Evolutionary conservation across 30 jellyfish, hydroid and myxozoan genomes (phyloP).

Genomic region (Clytia hemisphaerica): DNA sequence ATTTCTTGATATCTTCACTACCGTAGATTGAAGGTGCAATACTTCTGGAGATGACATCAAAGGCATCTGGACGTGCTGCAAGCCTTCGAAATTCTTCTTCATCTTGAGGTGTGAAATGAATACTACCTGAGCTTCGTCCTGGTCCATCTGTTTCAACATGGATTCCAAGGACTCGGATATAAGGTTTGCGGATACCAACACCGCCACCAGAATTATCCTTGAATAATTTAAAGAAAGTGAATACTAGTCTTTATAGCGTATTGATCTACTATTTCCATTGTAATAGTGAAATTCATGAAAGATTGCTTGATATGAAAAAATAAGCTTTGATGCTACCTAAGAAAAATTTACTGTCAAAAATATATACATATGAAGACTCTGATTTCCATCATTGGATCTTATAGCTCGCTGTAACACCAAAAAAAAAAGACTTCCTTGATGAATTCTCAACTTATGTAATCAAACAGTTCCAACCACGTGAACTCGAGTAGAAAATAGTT

Average conservation of each 20-base stretch:
- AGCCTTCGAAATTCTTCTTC: constrained; percentile 80
- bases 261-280: not conserved
- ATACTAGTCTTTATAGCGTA: not conserved
- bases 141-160: constrained; percentile 90
- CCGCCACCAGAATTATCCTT: constrained; percentile 50
- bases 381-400: no score
- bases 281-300: no score
- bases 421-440: no score
- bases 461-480: no score
- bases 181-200: constrained; percentile 98
- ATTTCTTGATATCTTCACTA: constrained; percentile 89
- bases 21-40: constrained; percentile 99
- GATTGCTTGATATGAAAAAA: no score
- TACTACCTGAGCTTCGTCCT: constrained; percentile 77
- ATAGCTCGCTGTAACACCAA: no score
- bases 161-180: constrained; percentile 92
- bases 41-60: constrained; percentile 78
- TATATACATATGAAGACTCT: no score
- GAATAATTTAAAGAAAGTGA: not conserved
- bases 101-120: constrained; percentile 76
- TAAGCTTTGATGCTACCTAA: no score
- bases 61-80: constrained; percentile 75
- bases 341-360: no score
- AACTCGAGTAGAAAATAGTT: no score
- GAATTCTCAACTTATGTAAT: no score